Conservation (phyloP, 1,140 invertebrate species). For the Brachionus sp. region DNA sequence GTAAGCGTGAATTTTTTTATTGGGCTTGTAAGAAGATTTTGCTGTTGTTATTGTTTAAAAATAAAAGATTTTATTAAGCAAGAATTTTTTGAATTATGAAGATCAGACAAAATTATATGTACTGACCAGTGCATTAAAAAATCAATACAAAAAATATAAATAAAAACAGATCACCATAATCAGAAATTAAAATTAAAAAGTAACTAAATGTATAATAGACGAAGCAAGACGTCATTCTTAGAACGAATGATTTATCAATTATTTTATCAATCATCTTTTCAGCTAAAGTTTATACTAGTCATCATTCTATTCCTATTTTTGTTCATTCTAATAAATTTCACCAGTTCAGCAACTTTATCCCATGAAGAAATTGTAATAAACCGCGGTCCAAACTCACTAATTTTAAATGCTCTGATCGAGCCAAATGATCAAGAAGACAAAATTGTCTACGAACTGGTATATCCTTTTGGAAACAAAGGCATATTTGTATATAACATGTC, state of each 20-base stretch:
- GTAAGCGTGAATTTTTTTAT: too few relatives aligned
- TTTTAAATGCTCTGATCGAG: neutral
- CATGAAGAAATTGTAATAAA: neutral
- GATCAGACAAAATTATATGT: too few relatives aligned
- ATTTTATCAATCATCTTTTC: neutral
- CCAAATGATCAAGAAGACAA: neutral
- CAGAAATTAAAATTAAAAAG: neutral
- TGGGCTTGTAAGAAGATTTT: too few relatives aligned
- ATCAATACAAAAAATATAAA: neutral
- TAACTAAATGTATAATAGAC: neutral
- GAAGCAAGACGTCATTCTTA: neutral
- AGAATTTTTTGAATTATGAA: too few relatives aligned
- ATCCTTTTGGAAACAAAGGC: constrained; percentile 10
- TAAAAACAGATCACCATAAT: neutral
- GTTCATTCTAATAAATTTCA: neutral
- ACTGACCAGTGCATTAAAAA: too few relatives aligned
- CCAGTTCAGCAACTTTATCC: neutral
- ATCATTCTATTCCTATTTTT: neutral
- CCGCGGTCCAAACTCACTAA: neutral
- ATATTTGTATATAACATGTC: constrained; percentile 43
- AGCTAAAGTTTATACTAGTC: neutral
- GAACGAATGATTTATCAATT: neutral
- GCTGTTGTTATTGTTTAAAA: too few relatives aligned
- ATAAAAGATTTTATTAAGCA: too few relatives aligned
- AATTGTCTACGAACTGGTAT: neutral